phyloP scores from a whole-genome alignment of 2,888 invertebrate species.

The Hyposoter dolosus region DNA sequence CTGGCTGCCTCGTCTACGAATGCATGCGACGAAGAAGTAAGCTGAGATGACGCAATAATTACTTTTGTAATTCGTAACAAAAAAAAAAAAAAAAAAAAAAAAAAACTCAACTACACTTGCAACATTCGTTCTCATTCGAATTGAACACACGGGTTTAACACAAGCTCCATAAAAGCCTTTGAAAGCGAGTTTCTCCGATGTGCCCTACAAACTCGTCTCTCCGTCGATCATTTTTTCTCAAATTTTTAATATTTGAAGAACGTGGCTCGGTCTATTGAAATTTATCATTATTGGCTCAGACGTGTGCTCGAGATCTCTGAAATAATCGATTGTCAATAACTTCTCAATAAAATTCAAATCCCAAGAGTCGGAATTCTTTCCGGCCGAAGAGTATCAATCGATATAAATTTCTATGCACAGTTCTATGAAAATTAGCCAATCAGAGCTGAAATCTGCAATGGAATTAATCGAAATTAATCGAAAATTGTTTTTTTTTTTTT shows the following conservation, averaged over 20 bases:
- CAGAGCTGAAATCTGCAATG: not conserved
- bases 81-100: conserved; percentile 5
- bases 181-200: not conserved
- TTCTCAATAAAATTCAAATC: not conserved
- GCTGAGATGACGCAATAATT: conserved; percentile 57
- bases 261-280: not conserved
- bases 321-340: not conserved
- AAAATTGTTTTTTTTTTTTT: too few species aligned
- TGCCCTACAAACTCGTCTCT: not conserved
- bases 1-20: conserved; percentile 84
- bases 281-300: not conserved
- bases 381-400: not conserved
- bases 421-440: not conserved
- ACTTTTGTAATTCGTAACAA: conserved; percentile 18
- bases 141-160: not conserved
- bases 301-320: not conserved
- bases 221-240: not conserved
- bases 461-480: not conserved
- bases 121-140: not conserved
- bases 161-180: conserved; percentile 1
- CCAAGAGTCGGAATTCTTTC: not conserved
- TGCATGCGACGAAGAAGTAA: conserved; percentile 81
- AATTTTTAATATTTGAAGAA: not conserved
- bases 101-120: not conserved
- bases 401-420: not conserved